Base-by-base conservation (phyloP, 2,113 vertebrate species). In the Chamaetylas fuelleborni region DNA sequence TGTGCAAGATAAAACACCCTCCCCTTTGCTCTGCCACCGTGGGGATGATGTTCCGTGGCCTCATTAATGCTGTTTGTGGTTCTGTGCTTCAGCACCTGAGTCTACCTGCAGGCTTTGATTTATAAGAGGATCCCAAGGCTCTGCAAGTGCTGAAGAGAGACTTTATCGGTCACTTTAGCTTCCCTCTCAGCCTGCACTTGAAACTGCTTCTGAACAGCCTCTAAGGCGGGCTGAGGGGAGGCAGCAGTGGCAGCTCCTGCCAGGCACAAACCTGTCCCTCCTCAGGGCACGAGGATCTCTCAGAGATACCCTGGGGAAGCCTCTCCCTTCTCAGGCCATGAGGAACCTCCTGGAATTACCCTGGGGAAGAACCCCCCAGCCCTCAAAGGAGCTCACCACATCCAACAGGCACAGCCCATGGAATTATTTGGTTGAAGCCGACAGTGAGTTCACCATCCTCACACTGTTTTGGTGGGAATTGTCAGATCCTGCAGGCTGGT, bases 311-410 rank as follows among this genome's bases (percentile, higher is more conserved):
- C 51, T 14, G 22, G 40, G n/a, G 36, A 19, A n/a, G 12, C 19
- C 28, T 88, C 26, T 81, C 14, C 66, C 33, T 43, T 7, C 67
- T 72, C 50, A 65, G 77, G 36, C 25, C 50, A 4, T 3, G 43
- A 5, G 80, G 36, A 66, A 66, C 9, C 60, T 34, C 78, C 19
- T 18, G 54, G 40, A 8, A 15, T 31, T 10, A 53, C 25, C 61
- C 61, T 12, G 53, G 16, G 38, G 67, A 11, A 26, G 47, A 57
- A 10, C 2, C 38, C 56, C 4, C 14, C 62, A 67, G 51, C 42
- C 29, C 33, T 22, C 38, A 9, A 38, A 0, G 9, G 56, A 88
- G 1, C 47, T 54, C 65, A 9, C 19, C 51, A 5, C 1, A 0
- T 7, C 5, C 2, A 6, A 1, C 19, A 45, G 4, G 5, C 28